Percentiles rank a stretch among this genome's conserved stretches.
These are phyloP conservation scores for Ibycter americanus DNA, from an alignment of 2,797 vertebrate genomes.

Conservation along the genomic window DNA sequence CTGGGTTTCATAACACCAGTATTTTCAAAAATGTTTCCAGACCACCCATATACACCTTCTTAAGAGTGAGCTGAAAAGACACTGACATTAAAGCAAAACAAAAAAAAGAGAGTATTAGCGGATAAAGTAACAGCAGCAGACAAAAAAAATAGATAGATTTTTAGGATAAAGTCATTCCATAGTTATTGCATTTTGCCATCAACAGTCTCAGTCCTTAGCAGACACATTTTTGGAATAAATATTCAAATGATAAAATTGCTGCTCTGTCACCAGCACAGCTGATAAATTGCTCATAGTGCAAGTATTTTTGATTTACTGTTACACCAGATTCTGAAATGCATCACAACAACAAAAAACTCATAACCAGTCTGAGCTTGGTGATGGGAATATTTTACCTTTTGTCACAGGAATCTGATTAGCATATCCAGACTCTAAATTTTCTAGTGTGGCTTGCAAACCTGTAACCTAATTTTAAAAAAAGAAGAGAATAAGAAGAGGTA, in stretches of 20 bases:
- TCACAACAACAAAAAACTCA: neutral
- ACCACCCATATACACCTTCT: neutral
- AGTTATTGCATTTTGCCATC: neutral
- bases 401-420: neutral
- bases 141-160: neutral
- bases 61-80: neutral
- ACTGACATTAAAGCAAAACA: rapidly evolving
- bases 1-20: neutral
- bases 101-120: neutral
- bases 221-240: neutral
- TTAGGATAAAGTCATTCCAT: neutral
- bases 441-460: conserved; percentile 60
- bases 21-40: neutral
- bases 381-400: conserved; percentile 69
- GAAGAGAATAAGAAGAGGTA: neutral
- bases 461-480: conserved; percentile 55
- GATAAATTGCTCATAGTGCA: neutral
- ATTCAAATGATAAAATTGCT: neutral
- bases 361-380: neutral
- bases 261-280: neutral
- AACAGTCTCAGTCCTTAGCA: neutral
- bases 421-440: neutral
- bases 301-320: neutral
- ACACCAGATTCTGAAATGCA: neutral
- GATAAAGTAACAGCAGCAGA: neutral